Evolutionary conservation across 1,140 invertebrate species (phyloP).

Genomic region (Drosophila kikkawai): DNA sequence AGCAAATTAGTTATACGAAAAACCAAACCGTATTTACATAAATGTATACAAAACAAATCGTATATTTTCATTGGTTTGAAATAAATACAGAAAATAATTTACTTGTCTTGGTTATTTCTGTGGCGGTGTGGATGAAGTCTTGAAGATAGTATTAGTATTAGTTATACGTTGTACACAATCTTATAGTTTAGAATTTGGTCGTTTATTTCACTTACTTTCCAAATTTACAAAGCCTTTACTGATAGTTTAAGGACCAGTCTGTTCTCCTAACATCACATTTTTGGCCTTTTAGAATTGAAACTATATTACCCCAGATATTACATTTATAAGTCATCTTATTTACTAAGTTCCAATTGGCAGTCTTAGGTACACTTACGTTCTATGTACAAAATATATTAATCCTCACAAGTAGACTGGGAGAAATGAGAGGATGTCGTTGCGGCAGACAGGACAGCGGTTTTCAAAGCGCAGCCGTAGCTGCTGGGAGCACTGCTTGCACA

Average conservation of each 20-base stretch:
- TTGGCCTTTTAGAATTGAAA: constrained; percentile 7
- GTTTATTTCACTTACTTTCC: too few relatives aligned
- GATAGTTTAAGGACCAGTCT: not conserved
- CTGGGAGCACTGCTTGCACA: constrained; percentile 59
- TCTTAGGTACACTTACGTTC: constrained; percentile 17
- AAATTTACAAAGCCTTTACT: not conserved
- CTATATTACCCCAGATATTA: not conserved
- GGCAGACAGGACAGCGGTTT: constrained; percentile 57
- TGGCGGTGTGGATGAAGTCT: not conserved
- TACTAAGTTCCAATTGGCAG: constrained; percentile 17
- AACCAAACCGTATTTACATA: constrained; percentile 58
- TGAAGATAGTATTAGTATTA: not conserved
- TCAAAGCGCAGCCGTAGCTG: constrained; percentile 6
- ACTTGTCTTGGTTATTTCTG: constrained; percentile 27
- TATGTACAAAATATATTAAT: constrained; percentile 3
- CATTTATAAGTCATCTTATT: not conserved
- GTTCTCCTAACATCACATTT: not conserved
- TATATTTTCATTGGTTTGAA: constrained; percentile 74
- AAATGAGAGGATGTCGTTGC: constrained; percentile 27
- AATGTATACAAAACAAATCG: constrained; percentile 58
- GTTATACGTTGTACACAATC: too few relatives aligned
- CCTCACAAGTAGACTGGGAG: constrained; percentile 53
- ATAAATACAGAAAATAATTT: constrained; percentile 64
- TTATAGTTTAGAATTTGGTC: too few relatives aligned
- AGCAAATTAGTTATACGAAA: constrained; percentile 67